phyloP scores from a whole-genome alignment of 1,140 invertebrate genomes.

The Wiebesia pumilae region DNA sequence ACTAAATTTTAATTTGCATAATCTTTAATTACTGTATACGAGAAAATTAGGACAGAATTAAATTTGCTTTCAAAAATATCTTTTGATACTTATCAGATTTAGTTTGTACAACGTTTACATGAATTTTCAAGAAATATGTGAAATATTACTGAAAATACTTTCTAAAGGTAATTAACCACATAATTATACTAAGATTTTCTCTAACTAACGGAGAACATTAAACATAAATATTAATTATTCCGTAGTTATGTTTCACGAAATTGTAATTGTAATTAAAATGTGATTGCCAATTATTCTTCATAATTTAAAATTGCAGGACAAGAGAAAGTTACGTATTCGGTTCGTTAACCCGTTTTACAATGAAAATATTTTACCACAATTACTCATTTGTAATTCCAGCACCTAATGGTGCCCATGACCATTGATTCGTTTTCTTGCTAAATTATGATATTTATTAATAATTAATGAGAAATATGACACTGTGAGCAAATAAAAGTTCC shows the following conservation, averaged over 20 bases:
- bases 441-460: not conserved
- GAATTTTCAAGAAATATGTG: too few species aligned
- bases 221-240: conserved; percentile 8
- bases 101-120: too few species aligned
- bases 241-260: not conserved
- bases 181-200: not conserved
- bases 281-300: not conserved
- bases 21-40: too few species aligned
- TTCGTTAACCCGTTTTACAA: not conserved
- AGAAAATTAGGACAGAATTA: too few species aligned
- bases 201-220: not conserved
- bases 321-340: not conserved
- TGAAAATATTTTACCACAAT: not conserved
- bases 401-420: not conserved
- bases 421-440: not conserved
- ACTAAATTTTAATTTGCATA: too few species aligned
- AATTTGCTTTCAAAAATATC: too few species aligned
- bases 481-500: not conserved
- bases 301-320: conserved; percentile 4
- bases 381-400: not conserved
- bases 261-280: not conserved
- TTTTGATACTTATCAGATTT: too few species aligned
- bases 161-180: not conserved
- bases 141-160: too few species aligned
- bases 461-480: not conserved